Conservation (phyloP, 2,113 vertebrate genomes). For the Otus sunia region DNA sequence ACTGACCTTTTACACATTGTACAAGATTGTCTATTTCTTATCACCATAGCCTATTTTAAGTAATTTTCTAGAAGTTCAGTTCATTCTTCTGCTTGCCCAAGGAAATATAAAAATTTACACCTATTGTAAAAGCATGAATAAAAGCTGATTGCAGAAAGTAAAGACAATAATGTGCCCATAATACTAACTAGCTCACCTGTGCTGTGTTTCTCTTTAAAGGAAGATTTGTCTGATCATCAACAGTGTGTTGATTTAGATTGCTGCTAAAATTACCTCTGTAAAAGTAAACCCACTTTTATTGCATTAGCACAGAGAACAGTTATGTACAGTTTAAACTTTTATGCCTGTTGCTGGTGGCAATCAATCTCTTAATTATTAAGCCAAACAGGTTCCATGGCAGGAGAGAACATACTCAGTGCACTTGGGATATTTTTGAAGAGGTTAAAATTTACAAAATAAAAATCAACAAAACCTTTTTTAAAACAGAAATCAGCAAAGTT, state of each 20-base stretch:
- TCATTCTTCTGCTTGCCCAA: slow-evolving; percentile 63
- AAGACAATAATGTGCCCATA: slow-evolving; percentile 58
- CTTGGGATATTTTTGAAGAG: neutral
- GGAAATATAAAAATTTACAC: slow-evolving; percentile 67
- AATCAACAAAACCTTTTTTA: neutral
- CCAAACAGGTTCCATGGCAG: neutral
- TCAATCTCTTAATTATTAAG: slow-evolving; percentile 49
- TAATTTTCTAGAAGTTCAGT: slow-evolving; percentile 44
- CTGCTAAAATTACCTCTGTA: slow-evolving; percentile 41
- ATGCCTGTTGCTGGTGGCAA: neutral
- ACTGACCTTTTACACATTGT: slow-evolving; percentile 3
- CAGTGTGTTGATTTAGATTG: slow-evolving; percentile 42
- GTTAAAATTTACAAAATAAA: neutral
- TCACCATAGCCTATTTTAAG: slow-evolving; percentile 23
- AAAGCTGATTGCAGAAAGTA: slow-evolving; percentile 65
- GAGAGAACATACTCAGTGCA: neutral
- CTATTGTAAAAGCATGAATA: slow-evolving; percentile 71
- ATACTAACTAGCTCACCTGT: slow-evolving; percentile 51
- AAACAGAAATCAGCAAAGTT: neutral
- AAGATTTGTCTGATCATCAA: slow-evolving; percentile 43
- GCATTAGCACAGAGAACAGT: slow-evolving; percentile 15
- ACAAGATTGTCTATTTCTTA: slow-evolving; percentile 2
- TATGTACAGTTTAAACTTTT: neutral
- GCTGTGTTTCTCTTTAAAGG: slow-evolving; percentile 35
- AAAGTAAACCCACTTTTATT: slow-evolving; percentile 45